Conservation (phyloP, 2,888 invertebrate genomes). For the Noctua janthina region DNA sequence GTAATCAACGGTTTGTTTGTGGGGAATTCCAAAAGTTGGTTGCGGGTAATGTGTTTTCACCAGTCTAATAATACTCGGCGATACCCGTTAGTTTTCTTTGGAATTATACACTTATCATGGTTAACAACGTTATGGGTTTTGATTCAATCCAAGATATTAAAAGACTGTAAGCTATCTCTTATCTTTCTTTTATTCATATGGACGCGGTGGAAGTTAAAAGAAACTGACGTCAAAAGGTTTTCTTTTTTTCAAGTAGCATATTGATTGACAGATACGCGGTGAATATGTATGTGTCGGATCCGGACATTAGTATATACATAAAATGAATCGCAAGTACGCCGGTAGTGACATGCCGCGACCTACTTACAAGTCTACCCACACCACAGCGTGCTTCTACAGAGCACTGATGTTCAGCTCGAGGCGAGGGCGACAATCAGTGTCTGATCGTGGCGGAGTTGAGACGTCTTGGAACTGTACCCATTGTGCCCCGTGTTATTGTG, state of each 20-base stretch:
- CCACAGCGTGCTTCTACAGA: too few species aligned
- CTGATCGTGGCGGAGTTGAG: too few species aligned
- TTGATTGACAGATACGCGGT: background rate
- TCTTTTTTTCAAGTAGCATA: background rate
- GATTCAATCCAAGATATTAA: background rate
- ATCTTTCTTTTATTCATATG: background rate
- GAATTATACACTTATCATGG: background rate
- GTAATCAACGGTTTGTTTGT: background rate
- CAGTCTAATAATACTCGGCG: background rate
- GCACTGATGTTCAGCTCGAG: too few species aligned
- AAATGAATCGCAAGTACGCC: too few species aligned
- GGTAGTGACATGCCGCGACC: too few species aligned
- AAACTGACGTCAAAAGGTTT: too few species aligned
- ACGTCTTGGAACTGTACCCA: too few species aligned
- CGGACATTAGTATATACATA: too few species aligned
- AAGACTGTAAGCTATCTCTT: background rate
- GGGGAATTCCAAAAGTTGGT: slow-evolving; percentile 11
- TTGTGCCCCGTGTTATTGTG: too few species aligned
- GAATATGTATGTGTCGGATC: background rate
- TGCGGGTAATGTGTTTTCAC: background rate
- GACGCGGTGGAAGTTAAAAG: background rate
- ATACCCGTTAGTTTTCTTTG: background rate
- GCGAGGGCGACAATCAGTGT: too few species aligned
- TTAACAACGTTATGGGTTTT: background rate
- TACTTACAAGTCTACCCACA: too few species aligned